Base-by-base conservation (phyloP, 2,888 invertebrate species). In the Marronus borbonicus region DNA sequence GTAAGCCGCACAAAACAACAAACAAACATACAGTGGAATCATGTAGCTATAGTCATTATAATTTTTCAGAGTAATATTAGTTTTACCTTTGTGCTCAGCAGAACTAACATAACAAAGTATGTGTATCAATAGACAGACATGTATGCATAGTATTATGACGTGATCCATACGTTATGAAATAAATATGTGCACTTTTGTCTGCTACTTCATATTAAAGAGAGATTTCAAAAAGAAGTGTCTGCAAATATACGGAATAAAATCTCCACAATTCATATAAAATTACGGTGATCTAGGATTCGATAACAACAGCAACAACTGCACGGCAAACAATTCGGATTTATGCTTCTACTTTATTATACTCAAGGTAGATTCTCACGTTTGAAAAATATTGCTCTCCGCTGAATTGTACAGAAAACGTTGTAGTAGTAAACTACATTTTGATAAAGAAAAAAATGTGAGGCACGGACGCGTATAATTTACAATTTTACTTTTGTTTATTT, bases 291-390 rank as follows among this genome's bases (percentile, higher is more conserved):
- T 39, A 74, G 62, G 28, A 60, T 49, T 74, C 72, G 72, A 74
- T 74, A 74, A 74, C 60, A 74, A 44, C 72, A 36, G 60, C 72
- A 60, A 60, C 72, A 74, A 74, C 72, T 76, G 24, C 44, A 60
- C 66, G 60, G 60, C 76, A 76, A 76, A 76, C 77, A 72, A 74
- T 78, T 64, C 77, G 74, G 65, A 78, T 78, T 78, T 78, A 78
- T 78, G 77, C 65, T 12, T 44, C 74, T 64, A 74, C 77, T 78
- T 78, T 78, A 78, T 78, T 78, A 78, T 78, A 72, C 77, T 78
- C 65, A 78, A 78, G 77, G 77, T 78, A 62, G 77, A 78, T 78
- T 72, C 77, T 70, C 77, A 78, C 77, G 77, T 78, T 74, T 78
- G 77, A 78, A 72, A 78, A 78, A 78, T 78, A 78, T 78, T 78